These are phyloP conservation scores for Clivina fossor DNA, from an alignment of 2,888 invertebrate species.

Conservation along the genomic window DNA sequence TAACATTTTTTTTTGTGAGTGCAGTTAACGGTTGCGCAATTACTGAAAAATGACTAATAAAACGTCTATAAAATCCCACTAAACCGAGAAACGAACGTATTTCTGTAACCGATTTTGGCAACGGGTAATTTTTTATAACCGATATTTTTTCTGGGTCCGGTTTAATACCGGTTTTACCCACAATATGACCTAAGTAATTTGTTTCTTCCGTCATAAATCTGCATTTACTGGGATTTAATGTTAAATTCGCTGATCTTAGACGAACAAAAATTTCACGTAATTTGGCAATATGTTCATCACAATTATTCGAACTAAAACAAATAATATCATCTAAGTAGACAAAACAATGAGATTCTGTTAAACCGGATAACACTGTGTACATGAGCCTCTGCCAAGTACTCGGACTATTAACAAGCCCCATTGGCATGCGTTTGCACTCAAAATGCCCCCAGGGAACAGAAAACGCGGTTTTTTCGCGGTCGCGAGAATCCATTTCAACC, in stretches of 20 bases:
- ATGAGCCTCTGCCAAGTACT: constrained; percentile 45
- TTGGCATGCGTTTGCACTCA: constrained; percentile 44
- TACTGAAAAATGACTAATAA: constrained; percentile 25
- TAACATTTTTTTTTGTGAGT: too few species aligned
- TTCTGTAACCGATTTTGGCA: constrained; percentile 29
- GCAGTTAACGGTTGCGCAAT: constrained; percentile 26
- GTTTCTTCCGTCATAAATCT: constrained; percentile 37
- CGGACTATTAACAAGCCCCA: constrained; percentile 45
- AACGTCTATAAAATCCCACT: constrained; percentile 32
- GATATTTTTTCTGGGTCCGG: constrained; percentile 35
- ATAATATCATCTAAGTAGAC: constrained; percentile 40
- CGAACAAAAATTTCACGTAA: constrained; percentile 27
- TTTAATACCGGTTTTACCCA: constrained; percentile 31
- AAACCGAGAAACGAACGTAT: constrained; percentile 39
- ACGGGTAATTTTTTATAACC: constrained; percentile 24
- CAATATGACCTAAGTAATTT: constrained; percentile 36
- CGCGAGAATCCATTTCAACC: constrained; percentile 42
- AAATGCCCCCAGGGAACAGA: constrained; percentile 43
- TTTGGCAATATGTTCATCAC: constrained; percentile 34
- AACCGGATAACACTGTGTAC: constrained; percentile 41
- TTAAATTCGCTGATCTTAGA: constrained; percentile 33
- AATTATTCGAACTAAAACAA: constrained; percentile 37
- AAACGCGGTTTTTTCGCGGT: constrained; percentile 45
- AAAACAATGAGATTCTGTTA: constrained; percentile 42
- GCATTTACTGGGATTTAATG: constrained; percentile 34